Evolutionary conservation across 2,888 invertebrate species (phyloP).

Genomic region (Merodon equestris): DNA sequence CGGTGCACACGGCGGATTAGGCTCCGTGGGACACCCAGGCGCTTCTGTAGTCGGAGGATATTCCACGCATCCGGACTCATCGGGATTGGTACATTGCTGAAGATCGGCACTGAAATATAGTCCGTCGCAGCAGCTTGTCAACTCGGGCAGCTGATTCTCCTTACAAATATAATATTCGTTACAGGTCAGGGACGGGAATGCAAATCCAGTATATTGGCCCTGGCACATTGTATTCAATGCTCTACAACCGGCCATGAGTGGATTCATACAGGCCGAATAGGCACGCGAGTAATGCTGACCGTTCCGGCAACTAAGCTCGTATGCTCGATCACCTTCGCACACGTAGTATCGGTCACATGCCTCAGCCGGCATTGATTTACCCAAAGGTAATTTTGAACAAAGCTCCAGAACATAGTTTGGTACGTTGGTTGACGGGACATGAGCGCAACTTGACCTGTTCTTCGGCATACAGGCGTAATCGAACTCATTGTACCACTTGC

Average conservation of each 20-base stretch:
- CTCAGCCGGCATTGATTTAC: constrained; percentile 43
- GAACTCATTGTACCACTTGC: constrained; percentile 18
- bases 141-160: constrained; percentile 3
- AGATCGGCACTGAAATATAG: constrained; percentile 43
- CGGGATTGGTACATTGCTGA: constrained; percentile 34
- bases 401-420: constrained; percentile 31
- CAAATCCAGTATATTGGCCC: constrained; percentile 37
- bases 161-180: constrained; percentile 60
- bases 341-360: constrained; percentile 63
- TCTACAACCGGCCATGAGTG: constrained; percentile 64
- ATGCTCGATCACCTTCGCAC: constrained; percentile 54
- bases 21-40: neutral
- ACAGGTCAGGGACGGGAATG: constrained; percentile 59
- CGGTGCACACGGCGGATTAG: constrained; percentile 10
- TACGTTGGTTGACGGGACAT: constrained; percentile 1
- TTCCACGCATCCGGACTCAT: constrained; percentile 29
- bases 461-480: neutral
- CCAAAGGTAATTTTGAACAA: neutral
- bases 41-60: neutral
- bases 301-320: constrained; percentile 48
- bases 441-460: constrained; percentile 9
- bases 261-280: constrained; percentile 58
- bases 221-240: constrained; percentile 58
- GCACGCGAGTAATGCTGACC: constrained; percentile 69
- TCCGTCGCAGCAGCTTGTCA: constrained; percentile 32